Evolutionary conservation across 2,113 vertebrate species (phyloP).

Genomic region (Chrysemys picta): DNA sequence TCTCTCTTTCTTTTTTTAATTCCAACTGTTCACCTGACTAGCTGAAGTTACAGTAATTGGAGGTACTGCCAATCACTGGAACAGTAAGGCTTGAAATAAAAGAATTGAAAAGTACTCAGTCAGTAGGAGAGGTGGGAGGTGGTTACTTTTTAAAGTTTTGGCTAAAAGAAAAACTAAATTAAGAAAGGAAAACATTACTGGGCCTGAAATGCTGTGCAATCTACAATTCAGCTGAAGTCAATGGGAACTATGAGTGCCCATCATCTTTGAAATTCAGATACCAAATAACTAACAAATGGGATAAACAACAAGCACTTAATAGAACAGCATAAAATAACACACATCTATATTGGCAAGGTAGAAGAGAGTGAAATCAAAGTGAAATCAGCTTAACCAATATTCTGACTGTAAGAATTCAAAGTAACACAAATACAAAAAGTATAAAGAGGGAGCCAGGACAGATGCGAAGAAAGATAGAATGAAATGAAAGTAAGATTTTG

Average conservation of each 20-base stretch:
- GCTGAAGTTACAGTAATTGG: conserved; percentile 70
- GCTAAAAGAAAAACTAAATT: conserved; percentile 26
- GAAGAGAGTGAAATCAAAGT: not conserved
- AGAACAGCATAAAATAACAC: not conserved
- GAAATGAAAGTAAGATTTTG: not conserved
- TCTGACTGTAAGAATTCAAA: not conserved
- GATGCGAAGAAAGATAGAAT: not conserved
- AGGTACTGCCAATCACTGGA: conserved; percentile 62
- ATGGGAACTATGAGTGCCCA: not conserved
- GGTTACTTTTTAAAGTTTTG: conserved; percentile 33
- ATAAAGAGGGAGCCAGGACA: rapidly evolving
- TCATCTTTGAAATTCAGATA: not conserved
- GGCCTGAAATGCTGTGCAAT: not conserved
- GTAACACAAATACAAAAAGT: not conserved
- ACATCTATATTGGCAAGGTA: not conserved
- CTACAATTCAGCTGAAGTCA: not conserved
- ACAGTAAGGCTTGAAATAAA: not conserved
- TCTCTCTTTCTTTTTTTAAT: conserved; percentile 9
- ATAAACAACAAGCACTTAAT: not conserved
- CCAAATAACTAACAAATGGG: not conserved
- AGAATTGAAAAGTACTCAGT: conserved; percentile 35
- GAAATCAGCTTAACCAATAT: not conserved
- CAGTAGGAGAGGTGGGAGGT: conserved; percentile 38
- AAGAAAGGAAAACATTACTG: conserved; percentile 2
- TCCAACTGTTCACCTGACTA: conserved; percentile 48